phyloP scores from a whole-genome alignment of 1,140 invertebrate genomes.

The Lepidotrigona ventralis region DNA sequence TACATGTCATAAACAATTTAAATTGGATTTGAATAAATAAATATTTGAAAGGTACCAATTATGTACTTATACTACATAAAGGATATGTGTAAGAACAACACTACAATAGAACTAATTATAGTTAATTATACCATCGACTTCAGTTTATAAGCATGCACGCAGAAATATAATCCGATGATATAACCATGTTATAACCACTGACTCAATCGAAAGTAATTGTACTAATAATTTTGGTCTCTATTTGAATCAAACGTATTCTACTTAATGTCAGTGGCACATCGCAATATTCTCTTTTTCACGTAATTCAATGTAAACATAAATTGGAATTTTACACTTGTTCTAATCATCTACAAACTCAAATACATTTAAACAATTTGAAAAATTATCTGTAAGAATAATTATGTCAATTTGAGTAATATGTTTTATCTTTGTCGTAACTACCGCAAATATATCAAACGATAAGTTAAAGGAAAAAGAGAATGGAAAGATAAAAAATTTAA shows the following conservation, averaged over 20 bases:
- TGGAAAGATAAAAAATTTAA: neutral
- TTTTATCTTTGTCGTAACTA: neutral
- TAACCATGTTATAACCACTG: neutral
- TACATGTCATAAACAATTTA: neutral
- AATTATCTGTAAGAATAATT: neutral
- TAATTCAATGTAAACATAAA: neutral
- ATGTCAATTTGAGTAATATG: neutral
- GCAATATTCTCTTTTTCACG: neutral
- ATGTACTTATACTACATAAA: conserved; percentile 22
- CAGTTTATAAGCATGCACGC: neutral
- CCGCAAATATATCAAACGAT: neutral
- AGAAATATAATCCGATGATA: neutral
- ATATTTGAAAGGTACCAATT: neutral
- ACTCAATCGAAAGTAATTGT: neutral
- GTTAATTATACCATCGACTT: conserved; percentile 56
- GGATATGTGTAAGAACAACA: conserved; percentile 6
- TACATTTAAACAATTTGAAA: neutral
- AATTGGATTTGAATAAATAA: neutral
- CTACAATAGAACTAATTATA: conserved; percentile 68
- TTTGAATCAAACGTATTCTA: neutral
- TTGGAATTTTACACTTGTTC: neutral
- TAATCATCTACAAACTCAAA: neutral
- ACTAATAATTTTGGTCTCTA: neutral
- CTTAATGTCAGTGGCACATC: neutral
- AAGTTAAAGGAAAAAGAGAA: too few relatives aligned